A percentile compares a stretch with the other conserved stretches of the same genome.
Evolutionary conservation across 2,113 vertebrate genomes (phyloP).

Genomic region (Acrocephalus kingi): DNA sequence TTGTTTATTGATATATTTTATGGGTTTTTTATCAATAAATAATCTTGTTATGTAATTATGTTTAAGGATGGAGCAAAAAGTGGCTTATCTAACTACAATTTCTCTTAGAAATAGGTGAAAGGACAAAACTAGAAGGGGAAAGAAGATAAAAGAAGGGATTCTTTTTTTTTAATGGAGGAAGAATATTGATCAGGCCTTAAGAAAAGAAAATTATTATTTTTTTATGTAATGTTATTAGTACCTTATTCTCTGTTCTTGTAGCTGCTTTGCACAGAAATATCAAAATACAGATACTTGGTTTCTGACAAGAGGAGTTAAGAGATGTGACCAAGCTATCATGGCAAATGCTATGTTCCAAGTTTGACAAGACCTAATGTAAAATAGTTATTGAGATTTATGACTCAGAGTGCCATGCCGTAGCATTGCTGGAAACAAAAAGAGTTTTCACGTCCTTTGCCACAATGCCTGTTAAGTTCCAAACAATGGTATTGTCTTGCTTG

Average conservation of each 20-base stretch:
- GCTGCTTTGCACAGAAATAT: neutral
- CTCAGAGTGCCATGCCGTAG: neutral
- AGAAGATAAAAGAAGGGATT: neutral
- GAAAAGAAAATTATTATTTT: rapidly evolving
- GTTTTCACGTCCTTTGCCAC: neutral
- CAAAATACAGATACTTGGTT: neutral
- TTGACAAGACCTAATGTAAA: neutral
- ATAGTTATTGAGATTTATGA: neutral
- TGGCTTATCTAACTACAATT: neutral
- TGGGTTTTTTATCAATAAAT: neutral
- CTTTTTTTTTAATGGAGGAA: neutral
- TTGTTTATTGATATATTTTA: neutral
- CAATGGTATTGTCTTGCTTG: slow-evolving; percentile 41
- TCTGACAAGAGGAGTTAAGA: neutral
- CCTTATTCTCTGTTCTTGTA: neutral
- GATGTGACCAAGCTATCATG: neutral
- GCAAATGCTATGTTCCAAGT: neutral
- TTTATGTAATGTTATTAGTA: neutral
- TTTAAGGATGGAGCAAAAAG: neutral
- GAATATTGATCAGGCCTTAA: neutral
- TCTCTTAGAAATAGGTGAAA: neutral
- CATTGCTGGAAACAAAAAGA: neutral
- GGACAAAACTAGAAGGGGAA: neutral
- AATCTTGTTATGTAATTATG: neutral
- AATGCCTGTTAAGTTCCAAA: neutral